Evolutionary conservation across 2,888 invertebrate genomes (phyloP).

Genomic region (Drosophila picticornis): DNA sequence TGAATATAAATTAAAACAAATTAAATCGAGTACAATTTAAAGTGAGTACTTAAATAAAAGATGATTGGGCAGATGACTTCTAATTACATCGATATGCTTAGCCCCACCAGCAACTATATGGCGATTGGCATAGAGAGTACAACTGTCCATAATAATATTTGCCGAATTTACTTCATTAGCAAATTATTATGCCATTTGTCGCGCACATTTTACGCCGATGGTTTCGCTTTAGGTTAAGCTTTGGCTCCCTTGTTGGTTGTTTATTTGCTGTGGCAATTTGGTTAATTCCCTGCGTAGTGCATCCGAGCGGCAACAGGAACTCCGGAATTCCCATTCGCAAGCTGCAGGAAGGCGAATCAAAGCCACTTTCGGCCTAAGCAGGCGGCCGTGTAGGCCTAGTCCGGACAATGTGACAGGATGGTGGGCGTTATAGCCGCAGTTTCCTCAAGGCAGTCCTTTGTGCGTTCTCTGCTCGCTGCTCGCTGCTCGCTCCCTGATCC

Average conservation of each 20-base stretch:
- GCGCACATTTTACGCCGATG: slow-evolving; percentile 5
- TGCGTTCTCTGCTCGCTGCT: not conserved
- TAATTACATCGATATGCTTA: not conserved
- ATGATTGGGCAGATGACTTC: not conserved
- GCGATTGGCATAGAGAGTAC: not conserved
- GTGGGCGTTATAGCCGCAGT: slow-evolving; percentile 16
- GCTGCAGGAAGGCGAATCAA: slow-evolving; percentile 1
- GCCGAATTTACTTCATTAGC: slow-evolving; percentile 8
- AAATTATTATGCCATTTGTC: slow-evolving; percentile 12
- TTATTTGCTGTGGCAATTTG: slow-evolving; percentile 31
- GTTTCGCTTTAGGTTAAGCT: slow-evolving; percentile 1
- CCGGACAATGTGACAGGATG: slow-evolving; percentile 10
- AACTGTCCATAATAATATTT: slow-evolving; percentile 1
- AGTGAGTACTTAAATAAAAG: not conserved
- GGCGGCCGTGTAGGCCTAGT: slow-evolving; percentile 4
- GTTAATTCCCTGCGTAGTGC: slow-evolving; percentile 20
- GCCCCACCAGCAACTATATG: not conserved
- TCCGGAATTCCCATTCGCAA: slow-evolving; percentile 16
- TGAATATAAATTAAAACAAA: not conserved
- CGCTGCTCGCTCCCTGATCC: slow-evolving; percentile 7
- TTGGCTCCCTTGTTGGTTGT: slow-evolving; percentile 3
- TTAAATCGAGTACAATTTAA: not conserved
- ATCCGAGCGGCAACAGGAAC: slow-evolving; percentile 22
- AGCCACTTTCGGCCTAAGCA: slow-evolving; percentile 2
- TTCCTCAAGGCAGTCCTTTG: slow-evolving; percentile 14